A percentile compares a stretch with the other conserved stretches of the same genome.
Conservation (phyloP, 2,113 vertebrate genomes). For the Paedocypris sp. region DNA sequence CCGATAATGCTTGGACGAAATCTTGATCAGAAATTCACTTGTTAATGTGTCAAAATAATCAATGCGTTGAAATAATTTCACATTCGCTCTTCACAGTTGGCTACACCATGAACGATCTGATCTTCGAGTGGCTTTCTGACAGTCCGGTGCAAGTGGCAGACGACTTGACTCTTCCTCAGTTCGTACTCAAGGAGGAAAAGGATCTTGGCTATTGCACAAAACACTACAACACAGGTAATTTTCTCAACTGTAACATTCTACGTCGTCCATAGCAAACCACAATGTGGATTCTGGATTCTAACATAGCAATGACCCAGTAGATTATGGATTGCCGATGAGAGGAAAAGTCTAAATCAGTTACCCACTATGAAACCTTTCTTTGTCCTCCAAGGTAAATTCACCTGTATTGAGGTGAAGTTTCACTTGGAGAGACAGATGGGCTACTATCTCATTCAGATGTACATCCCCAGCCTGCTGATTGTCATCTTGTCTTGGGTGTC, state of each 20-base stretch:
- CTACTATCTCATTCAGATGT: slow-evolving; percentile 94
- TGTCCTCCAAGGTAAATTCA: slow-evolving; percentile 72
- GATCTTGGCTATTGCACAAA: slow-evolving; percentile 90
- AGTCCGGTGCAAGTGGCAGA: slow-evolving; percentile 85
- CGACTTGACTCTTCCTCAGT: slow-evolving; percentile 83
- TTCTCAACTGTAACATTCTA: not conserved
- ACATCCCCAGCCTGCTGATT: slow-evolving; percentile 86
- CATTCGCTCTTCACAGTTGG: slow-evolving; percentile 63
- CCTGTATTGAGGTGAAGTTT: slow-evolving; percentile 90
- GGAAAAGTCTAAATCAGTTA: not conserved
- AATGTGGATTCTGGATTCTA: too few species aligned
- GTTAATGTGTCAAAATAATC: too few species aligned
- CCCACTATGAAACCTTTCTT: not conserved
- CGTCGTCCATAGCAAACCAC: too few species aligned
- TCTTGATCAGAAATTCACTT: too few species aligned
- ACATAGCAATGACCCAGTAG: too few species aligned
- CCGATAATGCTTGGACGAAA: too few species aligned
- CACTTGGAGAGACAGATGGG: slow-evolving; percentile 90
- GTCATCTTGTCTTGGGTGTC: slow-evolving; percentile 91
- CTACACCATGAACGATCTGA: slow-evolving; percentile 89
- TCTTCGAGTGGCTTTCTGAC: slow-evolving; percentile 83
- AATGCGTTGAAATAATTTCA: too few species aligned
- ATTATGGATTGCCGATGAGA: too few species aligned
- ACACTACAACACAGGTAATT: slow-evolving; percentile 84
- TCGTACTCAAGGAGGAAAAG: slow-evolving; percentile 82